These are phyloP conservation scores for Acleris literana DNA, from an alignment of 2,888 invertebrate species.

Conservation along the genomic window DNA sequence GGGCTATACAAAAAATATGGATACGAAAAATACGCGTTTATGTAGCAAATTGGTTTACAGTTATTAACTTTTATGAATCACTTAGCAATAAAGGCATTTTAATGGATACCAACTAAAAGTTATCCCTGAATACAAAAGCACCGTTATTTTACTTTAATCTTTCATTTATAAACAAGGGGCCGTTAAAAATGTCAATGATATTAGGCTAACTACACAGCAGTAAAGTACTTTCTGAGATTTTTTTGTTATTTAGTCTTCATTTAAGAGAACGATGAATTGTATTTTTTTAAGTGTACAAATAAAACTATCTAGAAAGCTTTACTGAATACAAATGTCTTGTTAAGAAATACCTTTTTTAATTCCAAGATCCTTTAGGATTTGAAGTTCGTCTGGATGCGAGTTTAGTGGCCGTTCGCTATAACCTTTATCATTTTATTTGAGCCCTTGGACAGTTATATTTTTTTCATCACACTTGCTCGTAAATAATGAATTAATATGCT, in stretches of 20 bases:
- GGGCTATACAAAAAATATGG: neutral
- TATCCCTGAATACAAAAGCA: slow-evolving; percentile 3
- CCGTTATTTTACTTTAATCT: slow-evolving; percentile 6
- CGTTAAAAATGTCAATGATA: no score
- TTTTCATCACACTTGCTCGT: no score
- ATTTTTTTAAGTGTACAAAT: slow-evolving; percentile 6
- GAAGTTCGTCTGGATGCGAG: slow-evolving; percentile 2
- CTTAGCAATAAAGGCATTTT: slow-evolving; percentile 23
- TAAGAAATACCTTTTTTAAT: neutral
- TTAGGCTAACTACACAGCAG: no score
- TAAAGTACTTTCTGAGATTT: no score
- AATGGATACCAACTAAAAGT: slow-evolving; percentile 21
- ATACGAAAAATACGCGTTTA: slow-evolving; percentile 3
- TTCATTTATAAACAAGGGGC: no score
- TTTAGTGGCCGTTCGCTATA: slow-evolving; percentile 1
- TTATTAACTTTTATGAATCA: slow-evolving; percentile 30
- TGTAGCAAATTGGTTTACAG: slow-evolving; percentile 28
- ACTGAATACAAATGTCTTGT: neutral
- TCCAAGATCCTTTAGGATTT: slow-evolving; percentile 4
- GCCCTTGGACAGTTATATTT: no score
- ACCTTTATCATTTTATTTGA: no score
- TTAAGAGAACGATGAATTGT: neutral
- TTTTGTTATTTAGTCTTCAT: no score
- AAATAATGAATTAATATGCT: no score
- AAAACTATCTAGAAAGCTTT: slow-evolving; percentile 1